phyloP scores from a whole-genome alignment of 2,797 vertebrate genomes.

The Anguilla marmorata region DNA sequence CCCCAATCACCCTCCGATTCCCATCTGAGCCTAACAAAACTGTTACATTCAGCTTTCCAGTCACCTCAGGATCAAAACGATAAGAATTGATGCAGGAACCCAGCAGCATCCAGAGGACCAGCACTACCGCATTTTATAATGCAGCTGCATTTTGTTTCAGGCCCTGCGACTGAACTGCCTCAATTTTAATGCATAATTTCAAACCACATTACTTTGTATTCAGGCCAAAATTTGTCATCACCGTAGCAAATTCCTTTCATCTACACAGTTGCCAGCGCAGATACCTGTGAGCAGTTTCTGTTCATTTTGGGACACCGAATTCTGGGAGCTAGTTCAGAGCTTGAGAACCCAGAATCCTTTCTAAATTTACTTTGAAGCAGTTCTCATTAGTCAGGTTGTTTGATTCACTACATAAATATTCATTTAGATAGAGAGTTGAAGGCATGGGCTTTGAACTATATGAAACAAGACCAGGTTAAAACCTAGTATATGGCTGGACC shows the following conservation, averaged over 20 bases:
- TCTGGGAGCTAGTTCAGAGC: background rate
- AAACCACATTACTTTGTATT: background rate
- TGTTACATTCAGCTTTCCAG: background rate
- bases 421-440: background rate
- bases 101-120: background rate
- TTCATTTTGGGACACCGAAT: background rate
- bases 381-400: background rate
- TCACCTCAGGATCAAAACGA: background rate
- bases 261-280: background rate
- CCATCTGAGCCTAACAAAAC: background rate
- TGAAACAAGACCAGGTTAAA: too few species aligned
- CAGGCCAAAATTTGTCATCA: background rate
- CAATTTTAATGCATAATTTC: conserved; percentile 9
- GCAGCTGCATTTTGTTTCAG: background rate
- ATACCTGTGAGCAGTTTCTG: background rate
- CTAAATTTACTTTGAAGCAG: background rate
- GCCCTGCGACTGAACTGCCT: background rate
- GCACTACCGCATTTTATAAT: background rate
- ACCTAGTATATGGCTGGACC: too few species aligned
- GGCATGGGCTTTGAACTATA: background rate
- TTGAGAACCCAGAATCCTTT: background rate
- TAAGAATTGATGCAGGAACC: background rate
- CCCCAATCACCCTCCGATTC: background rate
- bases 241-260: background rate
- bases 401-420: background rate